phyloP scores from a whole-genome alignment of 2,888 invertebrate genomes.

The Oegoconia quadripuncta region DNA sequence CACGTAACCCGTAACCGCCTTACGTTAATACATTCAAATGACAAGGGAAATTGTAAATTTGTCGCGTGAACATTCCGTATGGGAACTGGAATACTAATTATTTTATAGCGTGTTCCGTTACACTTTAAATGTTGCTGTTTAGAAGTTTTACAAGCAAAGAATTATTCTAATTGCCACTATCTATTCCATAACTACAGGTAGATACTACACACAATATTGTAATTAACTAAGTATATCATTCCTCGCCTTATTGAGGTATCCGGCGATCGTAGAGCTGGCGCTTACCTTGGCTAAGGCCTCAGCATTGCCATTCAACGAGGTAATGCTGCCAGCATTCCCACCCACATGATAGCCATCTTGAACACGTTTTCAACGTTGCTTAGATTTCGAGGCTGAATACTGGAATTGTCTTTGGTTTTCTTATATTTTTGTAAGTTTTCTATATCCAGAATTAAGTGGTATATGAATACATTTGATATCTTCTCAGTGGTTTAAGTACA shows the following conservation, averaged over 20 bases:
- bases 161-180: constrained; percentile 2
- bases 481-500: not conserved
- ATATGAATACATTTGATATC: not conserved
- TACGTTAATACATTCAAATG: constrained; percentile 25
- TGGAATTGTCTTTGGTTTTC: too few relatives aligned
- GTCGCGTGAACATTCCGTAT: constrained; percentile 33
- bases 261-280: too few relatives aligned
- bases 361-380: not conserved
- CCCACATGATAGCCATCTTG: not conserved
- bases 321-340: not conserved
- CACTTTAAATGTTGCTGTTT: constrained; percentile 31
- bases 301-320: too few relatives aligned
- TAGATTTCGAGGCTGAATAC: too few relatives aligned
- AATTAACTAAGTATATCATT: too few relatives aligned
- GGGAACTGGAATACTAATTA: constrained; percentile 46
- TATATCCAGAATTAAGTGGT: not conserved
- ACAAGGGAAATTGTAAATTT: constrained; percentile 31
- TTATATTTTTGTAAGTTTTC: not conserved
- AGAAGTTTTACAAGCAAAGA: constrained; percentile 17
- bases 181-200: not conserved
- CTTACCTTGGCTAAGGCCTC: too few relatives aligned
- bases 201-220: too few relatives aligned
- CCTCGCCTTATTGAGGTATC: too few relatives aligned
- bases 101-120: constrained; percentile 47
- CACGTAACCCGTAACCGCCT: constrained; percentile 16